phyloP scores from a whole-genome alignment of 2,888 invertebrate genomes.

The Caenorhabditis virilis region DNA sequence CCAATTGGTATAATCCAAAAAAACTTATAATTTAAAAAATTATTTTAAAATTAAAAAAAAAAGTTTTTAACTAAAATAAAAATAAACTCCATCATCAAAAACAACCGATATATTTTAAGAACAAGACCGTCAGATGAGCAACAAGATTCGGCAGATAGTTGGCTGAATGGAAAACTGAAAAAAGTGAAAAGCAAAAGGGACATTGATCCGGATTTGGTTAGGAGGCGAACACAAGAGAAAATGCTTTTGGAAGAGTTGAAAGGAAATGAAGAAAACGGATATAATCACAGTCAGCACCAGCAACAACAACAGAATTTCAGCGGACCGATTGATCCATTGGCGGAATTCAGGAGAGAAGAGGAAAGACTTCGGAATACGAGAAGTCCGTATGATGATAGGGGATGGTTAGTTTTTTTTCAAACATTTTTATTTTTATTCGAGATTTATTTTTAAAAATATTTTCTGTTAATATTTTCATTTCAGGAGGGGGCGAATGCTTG shows the following conservation, averaged over 20 bases:
- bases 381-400: slow-evolving; percentile 48
- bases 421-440: too few relatives aligned
- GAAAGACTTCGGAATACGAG: slow-evolving; percentile 55
- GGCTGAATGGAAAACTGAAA: slow-evolving; percentile 62
- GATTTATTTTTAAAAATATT: too few relatives aligned
- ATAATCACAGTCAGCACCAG: too few relatives aligned
- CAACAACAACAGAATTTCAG: slow-evolving; percentile 5
- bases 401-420: slow-evolving; percentile 12
- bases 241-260: slow-evolving; percentile 68
- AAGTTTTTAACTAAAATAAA: too few relatives aligned
- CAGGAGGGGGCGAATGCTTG: slow-evolving; percentile 49
- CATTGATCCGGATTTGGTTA: slow-evolving; percentile 54
- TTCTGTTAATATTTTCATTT: too few relatives aligned
- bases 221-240: slow-evolving; percentile 68
- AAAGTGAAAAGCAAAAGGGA: slow-evolving; percentile 55
- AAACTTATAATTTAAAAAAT: too few relatives aligned
- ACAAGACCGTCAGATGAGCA: too few relatives aligned
- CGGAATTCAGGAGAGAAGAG: slow-evolving; percentile 60
- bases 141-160: slow-evolving; percentile 55
- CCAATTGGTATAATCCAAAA: too few relatives aligned
- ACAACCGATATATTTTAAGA: background rate
- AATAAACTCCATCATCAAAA: too few relatives aligned
- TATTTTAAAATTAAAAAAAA: too few relatives aligned
- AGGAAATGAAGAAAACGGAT: slow-evolving; percentile 48
- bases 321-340: slow-evolving; percentile 52